Evolutionary conservation across 2,797 vertebrate species (phyloP).

Genomic region (Urocyon cinereoargenteus): DNA sequence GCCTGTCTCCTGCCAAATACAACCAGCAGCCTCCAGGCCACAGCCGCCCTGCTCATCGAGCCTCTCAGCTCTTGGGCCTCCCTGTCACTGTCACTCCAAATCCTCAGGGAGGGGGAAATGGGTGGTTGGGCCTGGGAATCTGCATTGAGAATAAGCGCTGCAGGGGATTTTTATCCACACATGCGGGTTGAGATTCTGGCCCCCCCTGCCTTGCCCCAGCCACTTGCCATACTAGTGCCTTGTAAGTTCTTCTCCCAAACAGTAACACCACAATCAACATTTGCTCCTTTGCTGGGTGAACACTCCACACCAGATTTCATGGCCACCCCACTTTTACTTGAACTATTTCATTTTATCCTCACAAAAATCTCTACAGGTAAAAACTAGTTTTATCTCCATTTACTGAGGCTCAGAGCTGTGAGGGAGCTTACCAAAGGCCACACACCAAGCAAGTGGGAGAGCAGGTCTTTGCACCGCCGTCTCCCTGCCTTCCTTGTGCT

Average conservation of each 20-base stretch:
- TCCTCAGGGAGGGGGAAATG: not conserved
- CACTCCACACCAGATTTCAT: fast-evolving
- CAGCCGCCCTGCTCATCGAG: not conserved
- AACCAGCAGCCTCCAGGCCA: not conserved
- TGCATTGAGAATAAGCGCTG: not conserved
- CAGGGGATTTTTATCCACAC: not conserved
- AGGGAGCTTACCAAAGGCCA: not conserved
- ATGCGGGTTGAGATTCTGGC: not conserved
- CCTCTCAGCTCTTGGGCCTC: not conserved
- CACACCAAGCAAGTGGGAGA: not conserved
- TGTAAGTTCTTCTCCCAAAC: not conserved
- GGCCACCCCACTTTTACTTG: not conserved
- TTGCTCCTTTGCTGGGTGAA: not conserved
- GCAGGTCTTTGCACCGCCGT: not conserved
- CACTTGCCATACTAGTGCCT: not conserved
- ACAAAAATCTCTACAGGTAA: not conserved
- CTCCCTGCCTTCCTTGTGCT: not conserved
- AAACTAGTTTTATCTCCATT: not conserved
- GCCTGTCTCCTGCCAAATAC: constrained; percentile 46
- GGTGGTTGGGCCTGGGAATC: not conserved
- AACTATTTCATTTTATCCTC: not conserved
- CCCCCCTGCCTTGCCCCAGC: not conserved
- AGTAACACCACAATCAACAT: not conserved
- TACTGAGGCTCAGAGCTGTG: not conserved
- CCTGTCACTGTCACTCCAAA: not conserved